Base-by-base conservation (phyloP, 2,888 invertebrate genomes). In the Dexiosoma caninum region DNA sequence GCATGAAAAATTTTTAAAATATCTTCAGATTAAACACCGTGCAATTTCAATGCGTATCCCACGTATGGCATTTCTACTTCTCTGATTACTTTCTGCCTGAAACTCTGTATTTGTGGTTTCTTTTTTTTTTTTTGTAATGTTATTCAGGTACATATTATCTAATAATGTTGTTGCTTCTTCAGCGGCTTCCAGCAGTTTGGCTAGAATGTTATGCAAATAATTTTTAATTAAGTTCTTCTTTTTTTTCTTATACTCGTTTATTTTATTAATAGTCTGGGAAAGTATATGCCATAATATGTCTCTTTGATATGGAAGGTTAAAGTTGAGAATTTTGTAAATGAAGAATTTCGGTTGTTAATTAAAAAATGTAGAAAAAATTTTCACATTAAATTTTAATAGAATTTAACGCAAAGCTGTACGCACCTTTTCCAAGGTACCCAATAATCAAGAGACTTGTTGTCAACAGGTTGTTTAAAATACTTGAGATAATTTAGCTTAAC, bases 141-240 rank as follows among this genome's bases (percentile, higher is more conserved):
- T 37, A 9, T 49, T 66, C 27, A 42, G 30, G 8, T 40, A n/a
- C n/a, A n/a, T n/a, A 40, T 27, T 53, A 35, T 49, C 40, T 14
- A 14, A 42, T 40, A 59, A 66, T 19, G 23, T 23, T 19, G 10
- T 42, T 42, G 21, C 30, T 1, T 42, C 32, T 27, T 27, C 9
- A 21, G 30, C 14, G 40, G 14, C 44, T 19, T 42, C 32, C 19
- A 27, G 21, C 40, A 40, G 30, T 35, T 30, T n/a, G 42, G 35
- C 19, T 21, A 27, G 16, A 55, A 69, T 57, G 21, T 60, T 76
- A 76, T 69, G 76, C 60, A 62, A 76, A 76, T 62, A 76, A 16
- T 46, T 69, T 76, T 76, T 76, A 60, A 76, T 62, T 69, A 69
- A 60, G 3, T 40, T 66, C 6, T 27, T 3, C 6, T 3, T 27